A percentile compares a stretch with the other conserved stretches of the same genome.
These are phyloP conservation scores for Phaenicophaeus curvirostris DNA, from an alignment of 2,797 vertebrate genomes.

Conservation along the genomic window DNA sequence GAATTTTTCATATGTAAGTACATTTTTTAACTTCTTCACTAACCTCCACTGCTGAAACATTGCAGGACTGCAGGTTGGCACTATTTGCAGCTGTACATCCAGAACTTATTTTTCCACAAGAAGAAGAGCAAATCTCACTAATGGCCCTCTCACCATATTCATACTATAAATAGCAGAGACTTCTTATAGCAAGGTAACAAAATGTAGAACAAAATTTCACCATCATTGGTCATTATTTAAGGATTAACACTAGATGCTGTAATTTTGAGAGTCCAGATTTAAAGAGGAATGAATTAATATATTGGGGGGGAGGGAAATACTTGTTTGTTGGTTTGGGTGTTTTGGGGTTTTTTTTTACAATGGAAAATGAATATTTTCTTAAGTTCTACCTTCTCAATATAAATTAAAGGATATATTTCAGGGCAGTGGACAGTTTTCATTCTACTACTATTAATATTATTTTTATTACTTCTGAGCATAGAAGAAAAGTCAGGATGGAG, in stretches of 20 bases:
- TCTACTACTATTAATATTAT: background rate
- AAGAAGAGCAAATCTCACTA: background rate
- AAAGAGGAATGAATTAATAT: background rate
- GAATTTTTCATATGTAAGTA: background rate
- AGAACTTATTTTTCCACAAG: background rate
- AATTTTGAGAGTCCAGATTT: background rate
- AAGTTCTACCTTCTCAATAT: background rate
- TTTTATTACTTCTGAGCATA: background rate
- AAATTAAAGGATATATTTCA: background rate
- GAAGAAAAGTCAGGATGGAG: background rate
- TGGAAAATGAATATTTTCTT: background rate
- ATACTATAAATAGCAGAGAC: background rate
- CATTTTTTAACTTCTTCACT: background rate
- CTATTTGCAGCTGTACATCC: background rate
- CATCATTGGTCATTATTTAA: background rate
- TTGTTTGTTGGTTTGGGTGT: too few relatives aligned
- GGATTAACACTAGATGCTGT: background rate
- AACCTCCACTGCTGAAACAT: background rate
- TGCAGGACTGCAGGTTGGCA: background rate
- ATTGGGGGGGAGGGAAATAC: too few relatives aligned
- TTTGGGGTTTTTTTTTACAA: background rate
- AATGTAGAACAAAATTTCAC: background rate
- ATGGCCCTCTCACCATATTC: background rate
- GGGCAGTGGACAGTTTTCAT: background rate
- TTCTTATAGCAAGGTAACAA: background rate